Evolutionary conservation across 2,113 vertebrate genomes (phyloP), one percentile per base, ranked within the genome.

Genomic region (Mus musculus): DNA sequence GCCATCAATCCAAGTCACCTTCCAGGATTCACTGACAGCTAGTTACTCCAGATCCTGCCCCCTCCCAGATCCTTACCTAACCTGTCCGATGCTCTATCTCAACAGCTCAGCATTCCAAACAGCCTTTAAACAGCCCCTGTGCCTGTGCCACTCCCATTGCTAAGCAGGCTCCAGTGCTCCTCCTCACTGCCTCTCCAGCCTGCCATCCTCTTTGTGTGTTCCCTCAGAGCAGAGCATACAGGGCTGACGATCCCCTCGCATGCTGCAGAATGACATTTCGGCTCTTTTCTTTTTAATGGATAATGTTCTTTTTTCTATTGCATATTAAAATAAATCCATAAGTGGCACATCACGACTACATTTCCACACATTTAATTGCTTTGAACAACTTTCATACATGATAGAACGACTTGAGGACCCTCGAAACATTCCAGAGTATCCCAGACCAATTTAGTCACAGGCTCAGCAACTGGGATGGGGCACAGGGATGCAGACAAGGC

Each of bases 301-400:
- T 86, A 90, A 20, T 80, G 67, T 52, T 93, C 84, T 88, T 77
- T 77, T 77, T 96, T 24, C 86, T 87, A 69, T n/a, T 72, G 28
- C 6, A 72, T 22, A 72, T 81, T 72, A 88, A 89, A 95, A 84
- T 84, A 80, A 97, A 88, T 33, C 39, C 56, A 46, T 80, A 85
- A 96, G 80, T 9, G 72, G n/a, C 26, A 56, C 26, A 88, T 49
- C 17, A 39, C 91, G 33, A 78, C 46, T 87, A 10, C 20, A 94
- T 71, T 93, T 93, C 91, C 72, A 93, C n/a, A 78, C 5, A 42
- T 30, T 88, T 2, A 78, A 82, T 13, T 80, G 78, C 84, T 91
- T 94, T 73, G 20, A 90, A 95, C n/a, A 94, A 95, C 36, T 65
- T 96, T 46, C 85, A 82, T 33, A 6, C 19, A 49, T 0, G 3